Base-by-base conservation (phyloP, 1,140 invertebrate genomes). In the Laupala kohalensis region DNA sequence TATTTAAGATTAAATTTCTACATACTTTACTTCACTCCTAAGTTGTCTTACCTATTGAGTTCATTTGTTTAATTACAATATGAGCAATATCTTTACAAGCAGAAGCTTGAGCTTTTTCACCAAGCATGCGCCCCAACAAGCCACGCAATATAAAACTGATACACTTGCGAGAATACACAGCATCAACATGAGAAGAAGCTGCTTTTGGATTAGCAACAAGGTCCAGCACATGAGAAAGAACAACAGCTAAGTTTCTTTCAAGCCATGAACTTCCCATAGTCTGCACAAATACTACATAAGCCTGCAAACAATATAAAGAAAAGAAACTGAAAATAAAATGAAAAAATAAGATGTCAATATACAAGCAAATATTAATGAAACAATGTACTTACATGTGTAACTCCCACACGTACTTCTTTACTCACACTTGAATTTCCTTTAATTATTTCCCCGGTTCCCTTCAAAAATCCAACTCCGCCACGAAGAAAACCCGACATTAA, bases 151-250 rank as follows among this genome's bases (percentile, higher is more conserved):
- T 96, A 79, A 97, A 99, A 78, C 92, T 94, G 65, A 99, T 92
- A 80, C 97, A 99, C 82, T 98, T 97, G 74, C 97, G 85, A 0
- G 96, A 97, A 81, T 98, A 98, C 4, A 99, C 95, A 29, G 95
- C 95, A 82, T 99, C 97, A 6, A 98, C 93, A 79, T 99, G 96
- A 0, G 94, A 94, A 13, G 92, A 92, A 0, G 94, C 93, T 15
- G 94, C 93, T 82, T 95, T 96, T 0, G 95, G 94, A 84, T 94
- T 94, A 0, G 93, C 91, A 0, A 96, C 95, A 71, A 99, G 81
- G 76, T 98, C 95, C 30, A 99, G 80, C 5, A 98, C 86, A 80
- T 99, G 97, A 19, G 86, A 87, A 13, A 98, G 81, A 75, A 98
- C 90, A 0, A 88, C 83, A 65, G 87, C 88, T 75, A 98, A 85